These are phyloP conservation scores for Hyles vespertilio DNA, from an alignment of 1,140 invertebrate genomes.

Conservation along the genomic window DNA sequence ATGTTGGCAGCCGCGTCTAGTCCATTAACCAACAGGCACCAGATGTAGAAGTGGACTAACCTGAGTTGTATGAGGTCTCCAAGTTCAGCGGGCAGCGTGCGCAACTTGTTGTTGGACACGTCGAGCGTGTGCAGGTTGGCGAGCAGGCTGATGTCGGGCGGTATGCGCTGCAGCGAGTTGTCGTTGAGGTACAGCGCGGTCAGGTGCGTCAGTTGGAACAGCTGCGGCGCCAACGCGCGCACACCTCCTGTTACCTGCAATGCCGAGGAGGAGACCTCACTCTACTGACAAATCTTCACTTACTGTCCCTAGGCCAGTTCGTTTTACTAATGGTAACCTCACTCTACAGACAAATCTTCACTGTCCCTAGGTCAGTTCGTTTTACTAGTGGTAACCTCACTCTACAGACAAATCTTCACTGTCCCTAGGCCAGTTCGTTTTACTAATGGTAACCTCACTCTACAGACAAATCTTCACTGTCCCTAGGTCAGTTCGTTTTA, in stretches of 20 bases:
- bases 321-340: no score
- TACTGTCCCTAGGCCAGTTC: no score
- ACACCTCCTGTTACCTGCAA: constrained; percentile 89
- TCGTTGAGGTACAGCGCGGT: constrained; percentile 96
- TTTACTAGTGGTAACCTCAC: no score
- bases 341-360: no score
- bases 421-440: no score
- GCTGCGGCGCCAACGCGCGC: constrained; percentile 90
- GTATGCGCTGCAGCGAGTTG: constrained; percentile 92
- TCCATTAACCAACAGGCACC: no score
- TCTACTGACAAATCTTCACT: background rate
- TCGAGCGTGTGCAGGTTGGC: constrained; percentile 91
- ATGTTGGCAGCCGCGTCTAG: no score
- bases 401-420: no score
- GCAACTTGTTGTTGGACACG: constrained; percentile 95
- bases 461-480: no score
- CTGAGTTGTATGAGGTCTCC: constrained; percentile 95
- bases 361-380: no score
- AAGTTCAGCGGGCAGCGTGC: constrained; percentile 94
- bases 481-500: no score
- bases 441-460: background rate
- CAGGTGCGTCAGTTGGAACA: constrained; percentile 94
- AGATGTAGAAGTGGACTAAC: constrained; percentile 64
- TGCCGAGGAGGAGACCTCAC: constrained; percentile 3
- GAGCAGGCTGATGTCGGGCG: constrained; percentile 90